Conservation (phyloP, 2,797 vertebrate genomes). For the Onychomys torridus region DNA sequence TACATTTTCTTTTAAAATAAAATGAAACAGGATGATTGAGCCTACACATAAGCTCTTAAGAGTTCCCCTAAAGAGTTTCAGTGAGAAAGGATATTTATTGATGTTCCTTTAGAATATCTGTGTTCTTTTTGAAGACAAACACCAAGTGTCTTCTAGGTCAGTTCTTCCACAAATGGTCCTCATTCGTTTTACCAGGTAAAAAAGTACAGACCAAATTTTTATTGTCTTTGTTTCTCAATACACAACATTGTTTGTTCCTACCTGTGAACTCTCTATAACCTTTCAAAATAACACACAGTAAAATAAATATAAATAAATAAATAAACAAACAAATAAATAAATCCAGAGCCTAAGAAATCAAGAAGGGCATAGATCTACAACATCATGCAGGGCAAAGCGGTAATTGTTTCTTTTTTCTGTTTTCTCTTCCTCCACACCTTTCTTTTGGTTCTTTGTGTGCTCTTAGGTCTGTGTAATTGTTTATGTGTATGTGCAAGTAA, state of each 20-base stretch:
- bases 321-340: too few relatives aligned
- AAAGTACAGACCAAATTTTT: neutral
- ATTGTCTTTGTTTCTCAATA: neutral
- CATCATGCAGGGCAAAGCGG: fast-evolving
- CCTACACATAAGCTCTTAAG: neutral
- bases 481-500: neutral
- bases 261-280: neutral
- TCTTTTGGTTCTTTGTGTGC: neutral
- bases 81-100: neutral
- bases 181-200: neutral
- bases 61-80: neutral
- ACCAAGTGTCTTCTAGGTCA: neutral
- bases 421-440: neutral
- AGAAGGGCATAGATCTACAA: fast-evolving
- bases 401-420: neutral
- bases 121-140: neutral
- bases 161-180: neutral
- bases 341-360: neutral
- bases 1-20: conserved; percentile 39
- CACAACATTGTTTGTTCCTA: neutral
- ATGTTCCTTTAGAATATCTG: neutral
- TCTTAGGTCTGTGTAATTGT: neutral
- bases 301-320: too few relatives aligned
- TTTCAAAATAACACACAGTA: neutral
- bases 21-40: neutral